Percentiles rank a stretch among this genome's conserved stretches.
Evolutionary conservation across 1,140 invertebrate genomes (phyloP).

Genomic region (Cyclina sinensis): DNA sequence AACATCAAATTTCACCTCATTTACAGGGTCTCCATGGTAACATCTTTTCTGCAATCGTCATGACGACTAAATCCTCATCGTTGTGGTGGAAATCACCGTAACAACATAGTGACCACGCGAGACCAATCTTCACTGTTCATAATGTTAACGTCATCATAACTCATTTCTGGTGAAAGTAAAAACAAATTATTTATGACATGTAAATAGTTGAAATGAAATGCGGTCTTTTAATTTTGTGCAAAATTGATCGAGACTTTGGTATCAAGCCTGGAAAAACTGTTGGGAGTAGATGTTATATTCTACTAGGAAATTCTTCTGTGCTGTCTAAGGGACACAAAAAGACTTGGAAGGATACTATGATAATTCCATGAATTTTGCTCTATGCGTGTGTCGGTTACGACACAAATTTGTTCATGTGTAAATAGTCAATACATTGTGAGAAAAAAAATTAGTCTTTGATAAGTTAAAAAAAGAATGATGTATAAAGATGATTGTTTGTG

Average conservation of each 20-base stretch:
- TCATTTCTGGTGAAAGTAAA: constrained; percentile 20
- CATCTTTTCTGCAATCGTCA: constrained; percentile 2
- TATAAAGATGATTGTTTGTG: constrained; percentile 5
- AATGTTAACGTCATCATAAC: neutral
- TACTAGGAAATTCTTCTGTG: constrained; percentile 7
- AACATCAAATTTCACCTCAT: constrained; percentile 16
- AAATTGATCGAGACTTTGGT: neutral
- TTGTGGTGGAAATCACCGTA: neutral
- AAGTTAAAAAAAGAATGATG: constrained; percentile 36
- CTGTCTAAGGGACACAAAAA: constrained; percentile 27
- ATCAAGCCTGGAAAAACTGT: constrained; percentile 21
- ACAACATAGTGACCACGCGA: neutral
- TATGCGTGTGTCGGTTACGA: constrained; percentile 35
- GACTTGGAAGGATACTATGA: constrained; percentile 23
- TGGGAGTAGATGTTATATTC: constrained; percentile 26
- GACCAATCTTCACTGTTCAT: neutral
- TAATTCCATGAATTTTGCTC: constrained; percentile 40
- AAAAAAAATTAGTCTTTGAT: constrained; percentile 38
- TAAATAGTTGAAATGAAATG: neutral
- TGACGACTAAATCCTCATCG: neutral
- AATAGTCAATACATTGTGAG: constrained; percentile 30
- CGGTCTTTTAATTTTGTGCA: constrained; percentile 11
- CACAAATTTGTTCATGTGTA: constrained; percentile 47
- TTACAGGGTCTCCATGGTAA: neutral
- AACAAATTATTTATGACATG: neutral